These are phyloP conservation scores for Eulemur coronatus DNA, from an alignment of 2,797 vertebrate genomes.

Conservation along the genomic window DNA sequence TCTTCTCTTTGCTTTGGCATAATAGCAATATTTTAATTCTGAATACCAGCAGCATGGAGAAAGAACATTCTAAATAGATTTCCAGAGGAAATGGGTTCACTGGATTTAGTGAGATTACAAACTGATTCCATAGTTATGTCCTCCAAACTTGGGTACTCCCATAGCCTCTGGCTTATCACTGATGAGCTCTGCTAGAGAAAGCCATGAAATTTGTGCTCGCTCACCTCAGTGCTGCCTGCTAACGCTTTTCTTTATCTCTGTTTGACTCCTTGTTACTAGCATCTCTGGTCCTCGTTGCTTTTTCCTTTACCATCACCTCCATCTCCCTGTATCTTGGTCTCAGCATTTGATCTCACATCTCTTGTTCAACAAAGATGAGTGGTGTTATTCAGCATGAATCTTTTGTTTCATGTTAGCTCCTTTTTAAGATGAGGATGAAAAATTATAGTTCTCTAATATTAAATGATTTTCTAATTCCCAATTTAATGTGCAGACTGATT, in stretches of 20 bases:
- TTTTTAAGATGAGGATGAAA: not conserved
- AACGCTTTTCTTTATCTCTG: not conserved
- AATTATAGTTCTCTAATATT: not conserved
- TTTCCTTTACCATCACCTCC: not conserved
- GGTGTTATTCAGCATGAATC: not conserved
- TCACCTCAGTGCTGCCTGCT: not conserved
- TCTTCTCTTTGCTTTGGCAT: not conserved
- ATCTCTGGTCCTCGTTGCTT: not conserved
- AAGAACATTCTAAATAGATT: not conserved
- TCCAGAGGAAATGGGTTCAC: not conserved
- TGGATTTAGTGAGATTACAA: not conserved
- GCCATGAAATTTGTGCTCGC: not conserved
- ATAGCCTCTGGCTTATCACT: not conserved
- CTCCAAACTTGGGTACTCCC: not conserved
- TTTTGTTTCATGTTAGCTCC: not conserved
- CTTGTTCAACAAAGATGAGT: constrained; percentile 13
- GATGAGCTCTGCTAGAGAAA: not conserved
- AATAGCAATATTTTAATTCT: constrained; percentile 6
- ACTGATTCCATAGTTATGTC: not conserved
- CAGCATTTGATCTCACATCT: not conserved
- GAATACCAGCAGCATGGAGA: not conserved
- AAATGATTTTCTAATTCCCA: constrained; percentile 35
- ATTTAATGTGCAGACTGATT: not conserved
- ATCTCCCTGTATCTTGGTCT: not conserved
- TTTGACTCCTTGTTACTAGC: not conserved